Evolutionary conservation across 2,888 invertebrate genomes (phyloP).

Genomic region (Dendrolimus houi): DNA sequence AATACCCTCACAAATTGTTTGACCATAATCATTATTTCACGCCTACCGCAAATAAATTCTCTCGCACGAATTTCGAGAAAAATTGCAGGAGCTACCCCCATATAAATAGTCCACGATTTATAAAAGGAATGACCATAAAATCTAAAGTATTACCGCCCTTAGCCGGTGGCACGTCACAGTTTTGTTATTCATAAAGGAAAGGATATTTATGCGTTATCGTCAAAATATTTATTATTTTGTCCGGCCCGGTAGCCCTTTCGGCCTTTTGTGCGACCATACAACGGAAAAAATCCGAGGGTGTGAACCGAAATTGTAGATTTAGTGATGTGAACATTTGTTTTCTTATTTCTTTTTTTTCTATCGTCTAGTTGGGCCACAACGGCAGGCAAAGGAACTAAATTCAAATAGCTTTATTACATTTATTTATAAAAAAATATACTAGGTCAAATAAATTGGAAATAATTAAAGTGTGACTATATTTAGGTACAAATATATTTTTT

Average conservation of each 20-base stretch:
- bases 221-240: constrained; percentile 76
- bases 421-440: too few species aligned
- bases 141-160: constrained; percentile 56
- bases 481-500: too few species aligned
- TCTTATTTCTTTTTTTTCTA: too few species aligned
- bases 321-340: constrained; percentile 23
- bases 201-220: constrained; percentile 74
- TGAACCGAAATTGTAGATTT: constrained; percentile 38
- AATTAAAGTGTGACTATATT: too few species aligned
- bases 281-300: constrained; percentile 58
- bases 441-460: too few species aligned
- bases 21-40: constrained; percentile 3
- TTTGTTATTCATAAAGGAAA: constrained; percentile 73
- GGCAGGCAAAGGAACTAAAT: too few species aligned
- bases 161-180: constrained; percentile 49
- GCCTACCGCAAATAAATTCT: constrained; percentile 10
- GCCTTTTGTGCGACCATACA: constrained; percentile 64
- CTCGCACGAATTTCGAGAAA: constrained; percentile 19
- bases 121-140: constrained; percentile 65
- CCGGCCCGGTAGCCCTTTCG: constrained; percentile 55
- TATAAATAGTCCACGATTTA: constrained; percentile 67
- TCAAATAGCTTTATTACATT: too few species aligned
- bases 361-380: too few species aligned
- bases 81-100: constrained; percentile 40
- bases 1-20: background rate